Evolutionary conservation across 1,140 invertebrate genomes (phyloP), one percentile per base, ranked within the genome.

Genomic region (Leptestheria dahalacensis): DNA sequence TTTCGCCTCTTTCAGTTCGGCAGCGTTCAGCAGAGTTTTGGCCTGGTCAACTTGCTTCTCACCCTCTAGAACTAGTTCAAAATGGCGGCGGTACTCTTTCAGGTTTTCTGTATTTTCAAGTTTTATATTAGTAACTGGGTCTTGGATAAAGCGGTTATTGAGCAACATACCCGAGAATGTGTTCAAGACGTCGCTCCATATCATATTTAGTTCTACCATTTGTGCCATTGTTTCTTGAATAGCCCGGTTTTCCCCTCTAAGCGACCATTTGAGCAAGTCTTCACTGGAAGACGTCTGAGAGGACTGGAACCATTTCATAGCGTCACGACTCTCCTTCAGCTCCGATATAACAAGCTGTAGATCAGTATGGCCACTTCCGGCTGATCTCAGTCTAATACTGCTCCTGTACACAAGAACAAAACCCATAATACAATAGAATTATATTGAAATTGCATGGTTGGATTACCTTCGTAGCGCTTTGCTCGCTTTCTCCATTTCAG

Each of bases 331-430:
- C 65, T 77, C 75, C 64, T 73, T 72, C 23, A 78, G 64, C 65
- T 79, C 75, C 20, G 75, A 78, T 55, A 79, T 70, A 18, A 79
- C 69, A 60, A 79, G 71, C 62, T 76, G 75, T 1, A 79, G 68
- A 59, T 77, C 73, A 57, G 67, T 65, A 65, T 78, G 75, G 2
- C 75, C 72, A 63, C 70, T 72, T 53, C 74, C 71, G 21, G 77
- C 65, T 3, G 76, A 73, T 62, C 74, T 69, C 56, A 79, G 65
- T 61, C 73, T 71, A n/a, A 77, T 73, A 62, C 77, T 72, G 63
- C 77, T 74, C 69, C 78, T 79, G 62, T 52, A 71, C 63, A 64
- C 29, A 50, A 52, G 57, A 57, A 54, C 11, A 58, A 10, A 65
- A 28, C 28, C 46, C 48, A 9, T 41, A 15, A 41, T 41, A 53